Base-by-base conservation (phyloP, 2,888 invertebrate species). In the Leptarthrus brevirostris region DNA sequence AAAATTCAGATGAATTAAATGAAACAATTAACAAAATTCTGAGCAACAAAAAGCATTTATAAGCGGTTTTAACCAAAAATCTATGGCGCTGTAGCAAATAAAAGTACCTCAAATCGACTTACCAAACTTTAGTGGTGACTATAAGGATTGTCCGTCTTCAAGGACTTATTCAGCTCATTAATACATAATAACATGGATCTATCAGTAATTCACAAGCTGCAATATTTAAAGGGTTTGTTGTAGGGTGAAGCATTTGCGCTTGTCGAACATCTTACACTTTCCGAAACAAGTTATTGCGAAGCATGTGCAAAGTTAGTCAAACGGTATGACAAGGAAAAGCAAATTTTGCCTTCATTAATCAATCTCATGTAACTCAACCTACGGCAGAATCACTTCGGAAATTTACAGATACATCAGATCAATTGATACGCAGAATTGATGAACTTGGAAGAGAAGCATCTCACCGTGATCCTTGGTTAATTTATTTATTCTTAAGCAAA, bases 111-210 rank as follows among this genome's bases (percentile, higher is more conserved):
- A 26, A 26, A 22, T 20, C 53, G 4, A 53, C 18, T 18, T 56
- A 1, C 56, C 30, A 1, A 3, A 1, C 8, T 56, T 56, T 26
- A 14, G n/a, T 24, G 56, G 56, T 6, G 56, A 56, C 22, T 56
- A 56, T 22, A 56, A 56, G 6, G 56, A 56, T 10, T 56, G 30
- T 12, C 56, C 56, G 8, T 56, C 56, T 6, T 56, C 2, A 56
- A 56, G 30, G 56, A 56, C 22, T 14, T 56, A 3, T 56, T 26
- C 26, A n/a, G 2, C 3, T 56, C 56, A 5, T 24, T 8, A 12
- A 26, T 56, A 14, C 20, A 53, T n/a, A 20, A 16, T 2, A 53
- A 53, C 1, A 8, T 18, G 6, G 53, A 22, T 16, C 53, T 53
- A 18, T 20, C 53, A 14, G 18, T 5, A 5, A 20, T 53, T 10